These are phyloP conservation scores for Epicauta chinensis DNA, from an alignment of 1,140 invertebrate genomes.

Conservation along the genomic window DNA sequence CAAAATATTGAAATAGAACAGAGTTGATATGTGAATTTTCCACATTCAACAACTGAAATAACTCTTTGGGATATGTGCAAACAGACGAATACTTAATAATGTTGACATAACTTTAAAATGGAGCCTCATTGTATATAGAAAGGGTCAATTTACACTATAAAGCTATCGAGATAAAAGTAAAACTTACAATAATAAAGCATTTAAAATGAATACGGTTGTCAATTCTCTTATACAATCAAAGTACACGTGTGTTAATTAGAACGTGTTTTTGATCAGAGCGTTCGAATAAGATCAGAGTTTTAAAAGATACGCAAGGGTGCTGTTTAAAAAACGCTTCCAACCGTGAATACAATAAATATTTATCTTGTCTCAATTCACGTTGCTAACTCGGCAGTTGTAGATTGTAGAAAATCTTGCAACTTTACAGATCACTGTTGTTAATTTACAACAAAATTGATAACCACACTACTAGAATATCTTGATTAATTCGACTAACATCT, in stretches of 20 bases:
- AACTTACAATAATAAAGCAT: slow-evolving; percentile 7
- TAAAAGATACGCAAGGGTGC: too few relatives aligned
- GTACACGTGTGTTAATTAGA: too few relatives aligned
- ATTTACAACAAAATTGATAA: too few relatives aligned
- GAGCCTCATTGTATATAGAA: slow-evolving; percentile 3
- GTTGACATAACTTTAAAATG: slow-evolving; percentile 11
- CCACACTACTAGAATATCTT: too few relatives aligned
- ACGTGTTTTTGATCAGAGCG: too few relatives aligned
- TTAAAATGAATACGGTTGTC: neutral
- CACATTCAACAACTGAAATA: slow-evolving; percentile 7
- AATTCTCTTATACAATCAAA: too few relatives aligned
- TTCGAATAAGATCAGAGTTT: too few relatives aligned
- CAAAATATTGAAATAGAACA: neutral
- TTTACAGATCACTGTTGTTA: too few relatives aligned
- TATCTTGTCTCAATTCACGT: too few relatives aligned
- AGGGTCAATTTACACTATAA: slow-evolving; percentile 16
- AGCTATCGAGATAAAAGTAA: slow-evolving; percentile 2
- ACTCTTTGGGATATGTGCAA: slow-evolving; percentile 6
- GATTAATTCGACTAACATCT: too few relatives aligned
- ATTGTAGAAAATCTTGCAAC: slow-evolving; percentile 2
- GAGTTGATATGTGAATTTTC: neutral
- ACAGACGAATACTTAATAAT: slow-evolving; percentile 13
- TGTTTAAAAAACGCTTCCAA: slow-evolving; percentile 5
- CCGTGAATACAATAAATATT: slow-evolving; percentile 8
- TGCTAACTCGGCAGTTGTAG: slow-evolving; percentile 4